phyloP scores from a whole-genome alignment of 2,888 invertebrate genomes.

The Trissonchulus sp. region DNA sequence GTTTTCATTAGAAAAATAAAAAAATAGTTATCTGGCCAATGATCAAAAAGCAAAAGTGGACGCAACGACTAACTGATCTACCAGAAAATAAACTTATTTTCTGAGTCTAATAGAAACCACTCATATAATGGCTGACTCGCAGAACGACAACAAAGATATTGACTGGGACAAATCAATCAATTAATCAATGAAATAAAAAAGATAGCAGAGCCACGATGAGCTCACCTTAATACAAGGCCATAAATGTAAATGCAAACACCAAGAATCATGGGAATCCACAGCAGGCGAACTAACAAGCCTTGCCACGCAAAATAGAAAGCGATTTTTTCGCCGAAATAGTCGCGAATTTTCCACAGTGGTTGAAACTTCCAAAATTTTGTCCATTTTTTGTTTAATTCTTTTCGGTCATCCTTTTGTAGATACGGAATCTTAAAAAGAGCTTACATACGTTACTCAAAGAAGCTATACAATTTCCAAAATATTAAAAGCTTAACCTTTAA shows the following conservation, averaged over 20 bases:
- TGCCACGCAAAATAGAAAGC: constrained; percentile 57
- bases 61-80: too few species aligned
- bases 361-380: constrained; percentile 51
- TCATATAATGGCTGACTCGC: too few species aligned
- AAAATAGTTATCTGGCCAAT: too few species aligned
- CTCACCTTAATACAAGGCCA: constrained; percentile 52
- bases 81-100: neutral
- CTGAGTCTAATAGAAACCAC: neutral
- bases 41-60: too few species aligned
- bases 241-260: constrained; percentile 54
- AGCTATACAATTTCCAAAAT: neutral
- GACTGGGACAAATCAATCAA: too few species aligned
- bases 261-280: constrained; percentile 55
- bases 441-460: neutral
- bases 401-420: constrained; percentile 31
- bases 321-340: constrained; percentile 57
- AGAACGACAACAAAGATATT: too few species aligned
- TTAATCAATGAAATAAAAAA: neutral
- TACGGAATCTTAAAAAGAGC: constrained; percentile 8
- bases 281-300: constrained; percentile 52
- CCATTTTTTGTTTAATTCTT: constrained; percentile 49
- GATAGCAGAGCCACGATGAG: neutral
- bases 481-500: too few species aligned
- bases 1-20: too few species aligned
- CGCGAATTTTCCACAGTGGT: constrained; percentile 54